Percentiles rank a stretch among this genome's conserved stretches.
Evolutionary conservation across 2,888 invertebrate genomes (phyloP).

Genomic region (Philaethria dido): DNA sequence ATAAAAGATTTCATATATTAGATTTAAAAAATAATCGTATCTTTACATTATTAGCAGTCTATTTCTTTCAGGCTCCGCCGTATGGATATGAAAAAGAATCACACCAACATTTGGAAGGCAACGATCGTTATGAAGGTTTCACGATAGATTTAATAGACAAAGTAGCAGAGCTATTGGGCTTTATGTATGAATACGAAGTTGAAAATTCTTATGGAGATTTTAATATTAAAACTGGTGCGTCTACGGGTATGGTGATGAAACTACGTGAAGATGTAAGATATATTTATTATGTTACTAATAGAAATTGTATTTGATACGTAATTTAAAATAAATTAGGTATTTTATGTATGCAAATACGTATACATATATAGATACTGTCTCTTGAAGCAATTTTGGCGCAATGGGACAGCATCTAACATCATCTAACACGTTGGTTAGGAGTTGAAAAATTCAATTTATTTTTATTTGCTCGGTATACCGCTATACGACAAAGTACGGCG

Average conservation of each 20-base stretch:
- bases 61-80: conserved; percentile 85
- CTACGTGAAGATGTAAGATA: conserved; percentile 87
- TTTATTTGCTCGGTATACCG: too few relatives aligned
- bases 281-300: not conserved
- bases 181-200: conserved; percentile 90
- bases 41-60: not conserved
- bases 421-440: not conserved
- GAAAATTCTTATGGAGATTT: conserved; percentile 87
- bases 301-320: not conserved
- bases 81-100: conserved; percentile 92
- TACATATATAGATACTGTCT: too few relatives aligned
- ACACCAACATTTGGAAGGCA: conserved; percentile 85
- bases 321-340: not conserved
- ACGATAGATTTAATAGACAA: conserved; percentile 93
- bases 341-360: too few relatives aligned
- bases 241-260: conserved; percentile 88
- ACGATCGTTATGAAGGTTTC: conserved; percentile 94
- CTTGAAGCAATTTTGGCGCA: too few relatives aligned
- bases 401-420: not conserved
- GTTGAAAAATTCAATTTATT: too few relatives aligned
- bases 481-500: too few relatives aligned
- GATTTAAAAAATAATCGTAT: conserved; percentile 5
- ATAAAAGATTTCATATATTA: conserved; percentile 1
- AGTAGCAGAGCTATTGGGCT: conserved; percentile 88
- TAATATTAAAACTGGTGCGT: conserved; percentile 74